These are phyloP conservation scores for Drosophila navojoa DNA, from an alignment of 1,140 invertebrate species.

Conservation along the genomic window DNA sequence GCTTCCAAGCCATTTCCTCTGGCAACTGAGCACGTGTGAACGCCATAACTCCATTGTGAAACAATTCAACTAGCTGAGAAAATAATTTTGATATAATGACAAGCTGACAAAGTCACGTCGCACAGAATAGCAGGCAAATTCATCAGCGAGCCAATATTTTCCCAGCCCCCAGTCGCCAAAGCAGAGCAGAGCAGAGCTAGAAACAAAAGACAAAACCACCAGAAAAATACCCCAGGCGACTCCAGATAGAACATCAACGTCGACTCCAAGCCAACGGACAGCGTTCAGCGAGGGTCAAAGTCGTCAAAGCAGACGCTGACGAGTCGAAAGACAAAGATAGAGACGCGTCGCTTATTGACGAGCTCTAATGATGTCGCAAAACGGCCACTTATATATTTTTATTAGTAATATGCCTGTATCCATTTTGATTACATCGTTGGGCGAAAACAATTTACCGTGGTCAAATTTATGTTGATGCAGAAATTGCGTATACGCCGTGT, in stretches of 20 bases:
- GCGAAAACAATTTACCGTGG: constrained; percentile 62
- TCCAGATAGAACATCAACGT: constrained; percentile 9
- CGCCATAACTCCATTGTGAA: constrained; percentile 58
- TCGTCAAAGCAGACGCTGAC: not conserved
- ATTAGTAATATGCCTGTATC: constrained; percentile 62
- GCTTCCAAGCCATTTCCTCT: constrained; percentile 19
- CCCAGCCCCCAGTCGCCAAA: constrained; percentile 21
- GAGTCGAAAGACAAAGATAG: constrained; percentile 8
- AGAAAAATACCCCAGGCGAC: constrained; percentile 19
- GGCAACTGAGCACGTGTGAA: constrained; percentile 56
- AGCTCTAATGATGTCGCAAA: constrained; percentile 65
- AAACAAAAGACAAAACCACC: constrained; percentile 37
- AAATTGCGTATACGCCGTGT: constrained; percentile 53
- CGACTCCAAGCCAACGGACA: constrained; percentile 7
- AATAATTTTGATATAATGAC: constrained; percentile 76
- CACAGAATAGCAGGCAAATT: constrained; percentile 60
- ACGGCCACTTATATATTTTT: constrained; percentile 78
- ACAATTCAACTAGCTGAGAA: constrained; percentile 63
- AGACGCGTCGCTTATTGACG: constrained; percentile 49
- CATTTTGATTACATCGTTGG: constrained; percentile 64
- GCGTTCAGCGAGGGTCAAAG: not conserved
- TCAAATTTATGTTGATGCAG: constrained; percentile 58
- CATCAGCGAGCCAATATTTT: constrained; percentile 69
- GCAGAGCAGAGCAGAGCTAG: constrained; percentile 20
- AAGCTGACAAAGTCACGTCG: constrained; percentile 68